Conservation (phyloP, 2,888 invertebrate species). For the Agonopterix subpropinquella region DNA sequence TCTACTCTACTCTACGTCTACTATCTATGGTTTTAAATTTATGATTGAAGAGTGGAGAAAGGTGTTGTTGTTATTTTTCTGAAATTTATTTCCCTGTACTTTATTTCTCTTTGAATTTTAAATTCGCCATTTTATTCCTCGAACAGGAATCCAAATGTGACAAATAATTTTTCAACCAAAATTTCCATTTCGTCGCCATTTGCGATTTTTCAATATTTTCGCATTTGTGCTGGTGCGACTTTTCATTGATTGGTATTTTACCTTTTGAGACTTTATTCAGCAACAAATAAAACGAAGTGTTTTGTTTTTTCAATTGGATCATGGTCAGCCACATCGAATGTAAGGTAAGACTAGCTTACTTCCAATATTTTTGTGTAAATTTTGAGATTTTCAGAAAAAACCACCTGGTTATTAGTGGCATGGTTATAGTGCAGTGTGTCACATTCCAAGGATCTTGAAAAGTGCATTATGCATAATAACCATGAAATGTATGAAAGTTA, state of each 20-base stretch:
- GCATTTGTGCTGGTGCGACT: constrained; percentile 26
- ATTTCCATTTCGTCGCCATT: constrained; percentile 25
- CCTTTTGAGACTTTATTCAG: constrained; percentile 3
- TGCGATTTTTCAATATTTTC: constrained; percentile 22
- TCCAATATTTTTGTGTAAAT: neutral
- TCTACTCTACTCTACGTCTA: too few species aligned
- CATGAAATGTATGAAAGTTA: too few species aligned
- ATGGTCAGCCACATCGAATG: constrained; percentile 38
- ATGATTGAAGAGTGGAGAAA: too few species aligned
- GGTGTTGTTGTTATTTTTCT: too few species aligned
- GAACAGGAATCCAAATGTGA: too few species aligned
- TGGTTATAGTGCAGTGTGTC: too few species aligned
- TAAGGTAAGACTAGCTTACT: constrained; percentile 21
- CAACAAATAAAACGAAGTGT: constrained; percentile 8
- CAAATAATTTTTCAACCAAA: neutral
- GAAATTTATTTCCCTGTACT: too few species aligned
- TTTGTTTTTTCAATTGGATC: constrained; percentile 17
- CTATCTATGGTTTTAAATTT: neutral
- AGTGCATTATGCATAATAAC: too few species aligned
- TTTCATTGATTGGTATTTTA: constrained; percentile 13
- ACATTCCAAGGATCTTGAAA: too few species aligned
- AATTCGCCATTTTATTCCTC: too few species aligned
- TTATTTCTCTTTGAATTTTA: too few species aligned
- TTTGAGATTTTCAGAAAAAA: neutral
- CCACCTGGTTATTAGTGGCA: too few species aligned